Base-by-base conservation (phyloP, 2,113 vertebrate genomes). In the Myxocyprinus asiaticus region DNA sequence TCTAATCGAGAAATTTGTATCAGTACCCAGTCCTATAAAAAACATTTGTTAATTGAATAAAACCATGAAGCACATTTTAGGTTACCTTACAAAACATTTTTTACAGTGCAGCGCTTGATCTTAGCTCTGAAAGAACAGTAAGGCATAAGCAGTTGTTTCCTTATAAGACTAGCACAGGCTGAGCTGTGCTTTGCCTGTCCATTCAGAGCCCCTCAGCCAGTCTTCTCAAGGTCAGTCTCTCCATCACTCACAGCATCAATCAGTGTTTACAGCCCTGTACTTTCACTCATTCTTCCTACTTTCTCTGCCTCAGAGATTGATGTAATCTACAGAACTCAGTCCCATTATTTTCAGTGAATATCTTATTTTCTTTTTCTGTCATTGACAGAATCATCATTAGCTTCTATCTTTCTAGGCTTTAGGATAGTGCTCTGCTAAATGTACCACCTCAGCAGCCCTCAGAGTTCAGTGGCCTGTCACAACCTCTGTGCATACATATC, bases 171-270 rank as follows among this genome's bases (percentile, higher is more conserved):
- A 15, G 44, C 6, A 45, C 14, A n/a, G 43, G n/a, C 72, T 4
- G 17, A 33, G 47, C 17, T 55, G 4, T 51, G 50, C 17, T 55
- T 6, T 51, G 50, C 22, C 17, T 61, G 65, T 59, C 45, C 12
- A 12, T 66, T 65, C 53, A 47, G 7, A 67, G 15, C 65, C 45
- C n/a, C 53, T 17, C 48, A 43, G 65, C 17, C 9, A 59, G 59
- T 62, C 56, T 14, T 78, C 45, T 44, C 76, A 78, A 69, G 76
- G 66, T 70, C 67, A 70, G 22, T 15, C 67, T 70, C 66, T 33
- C 59, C 77, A 47, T 63, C 58, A 47, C 55, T 72, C n/a, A 59
- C 7, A 7, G n/a, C 9, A 71, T 56, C 42, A 43, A 43, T 51
- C 67, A 55, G 11, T 15, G 58, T 45, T 43, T 58, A 71, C 53